Percentiles rank a stretch among this genome's conserved stretches.
Conservation (phyloP, 2,113 vertebrate genomes). For the Laterallus jamaicensis region DNA sequence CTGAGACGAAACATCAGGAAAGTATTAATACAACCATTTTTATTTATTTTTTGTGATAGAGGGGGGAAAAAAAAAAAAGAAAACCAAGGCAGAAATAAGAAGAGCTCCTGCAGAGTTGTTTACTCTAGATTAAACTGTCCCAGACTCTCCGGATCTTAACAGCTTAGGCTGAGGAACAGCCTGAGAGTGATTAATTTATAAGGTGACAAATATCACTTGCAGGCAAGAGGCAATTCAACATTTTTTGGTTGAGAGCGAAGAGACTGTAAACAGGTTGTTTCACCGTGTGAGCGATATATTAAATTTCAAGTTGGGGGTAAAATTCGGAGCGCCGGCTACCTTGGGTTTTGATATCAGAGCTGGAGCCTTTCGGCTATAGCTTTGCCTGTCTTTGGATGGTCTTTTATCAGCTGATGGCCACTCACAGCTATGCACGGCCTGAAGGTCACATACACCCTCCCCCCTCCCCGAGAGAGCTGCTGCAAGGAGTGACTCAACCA, state of each 20-base stretch:
- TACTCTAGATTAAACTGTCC: slow-evolving; percentile 57
- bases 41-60: not conserved
- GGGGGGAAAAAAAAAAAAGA: not conserved
- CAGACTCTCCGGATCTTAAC: not conserved
- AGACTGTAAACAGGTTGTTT: slow-evolving; percentile 27
- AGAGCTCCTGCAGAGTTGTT: slow-evolving; percentile 50
- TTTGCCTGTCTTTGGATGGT: not conserved
- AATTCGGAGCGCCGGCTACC: not conserved
- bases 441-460: not conserved
- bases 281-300: not conserved
- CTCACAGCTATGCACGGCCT: not conserved
- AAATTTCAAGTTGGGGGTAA: not conserved
- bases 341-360: not conserved
- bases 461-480: not conserved
- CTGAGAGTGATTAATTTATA: slow-evolving; percentile 59
- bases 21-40: slow-evolving; percentile 33
- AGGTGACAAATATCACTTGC: slow-evolving; percentile 40
- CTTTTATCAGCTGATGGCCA: not conserved
- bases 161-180: slow-evolving; percentile 16
- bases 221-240: not conserved
- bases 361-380: not conserved
- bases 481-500: not conserved
- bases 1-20: slow-evolving; percentile 50
- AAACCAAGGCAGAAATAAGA: slow-evolving; percentile 40
- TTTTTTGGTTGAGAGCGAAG: not conserved